Base-by-base conservation (phyloP, 2,113 vertebrate genomes). In the Anarhynchus alexandrinus region DNA sequence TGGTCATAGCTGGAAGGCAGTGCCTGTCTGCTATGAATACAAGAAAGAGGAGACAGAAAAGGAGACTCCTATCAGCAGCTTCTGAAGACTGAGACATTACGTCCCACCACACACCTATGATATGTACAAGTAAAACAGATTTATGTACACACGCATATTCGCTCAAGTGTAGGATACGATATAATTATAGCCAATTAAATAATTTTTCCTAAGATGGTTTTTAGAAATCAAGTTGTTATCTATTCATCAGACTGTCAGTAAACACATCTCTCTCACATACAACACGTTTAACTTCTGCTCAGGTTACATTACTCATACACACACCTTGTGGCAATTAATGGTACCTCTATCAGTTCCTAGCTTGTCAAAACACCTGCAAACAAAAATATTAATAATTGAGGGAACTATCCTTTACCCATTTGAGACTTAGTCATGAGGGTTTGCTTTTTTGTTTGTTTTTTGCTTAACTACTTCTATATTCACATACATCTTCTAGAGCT, bases 211-310 rank as follows among this genome's bases (percentile, higher is more conserved):
- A 72, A 94, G 77, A 86, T 38, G 64, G 22, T 49, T 84, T 92
- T 93, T 30, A 86, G 77, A 94, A 94, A 94, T 91, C 86, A 91
- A 94, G 61, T 78, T 94, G 45, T 92, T 92, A 92, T 69, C 90
- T 84, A 49, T 36, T 97, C 95, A 91, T 94, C 88, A 96, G 83
- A 66, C 55, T 82, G 86, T 86, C 91, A 86, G 90, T 59, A 96
- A 94, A 95, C 81, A 72, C 43, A 67, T 59, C 32, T 74, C 42
- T 61, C 51, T 80, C 81, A 67, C 36, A 89, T n/a, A 47, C 54
- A 86, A 92, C 77, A 20, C 32, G 42, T 91, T 96, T 91, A 89
- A 89, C 96, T 96, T 86, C 57, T 82, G 55, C 83, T 94, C 61
- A 79, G 43, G 89, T 93, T 82, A 40, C 16, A 36, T 78, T 62